Evolutionary conservation across 1,140 invertebrate genomes (phyloP).

Genomic region (Penaeus chinensis): DNA sequence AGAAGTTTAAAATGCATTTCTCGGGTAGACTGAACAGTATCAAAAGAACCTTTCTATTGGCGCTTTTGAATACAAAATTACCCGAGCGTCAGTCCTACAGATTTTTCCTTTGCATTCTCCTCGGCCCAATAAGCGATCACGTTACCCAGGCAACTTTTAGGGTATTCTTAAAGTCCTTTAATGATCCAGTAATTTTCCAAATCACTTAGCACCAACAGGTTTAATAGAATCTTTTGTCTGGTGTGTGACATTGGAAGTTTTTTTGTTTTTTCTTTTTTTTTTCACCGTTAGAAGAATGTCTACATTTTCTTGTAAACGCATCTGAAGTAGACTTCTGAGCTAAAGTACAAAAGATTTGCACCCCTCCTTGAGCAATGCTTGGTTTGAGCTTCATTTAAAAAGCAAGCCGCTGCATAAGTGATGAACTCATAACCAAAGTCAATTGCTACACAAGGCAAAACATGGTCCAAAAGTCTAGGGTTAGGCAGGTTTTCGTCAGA

Average conservation of each 20-base stretch:
- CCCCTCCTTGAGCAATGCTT: constrained; percentile 16
- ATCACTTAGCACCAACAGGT: constrained; percentile 22
- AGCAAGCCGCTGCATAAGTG: not conserved
- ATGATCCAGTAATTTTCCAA: too few species aligned
- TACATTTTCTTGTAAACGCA: constrained; percentile 31
- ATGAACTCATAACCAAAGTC: constrained; percentile 40
- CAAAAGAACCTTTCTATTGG: not conserved
- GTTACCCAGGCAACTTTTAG: not conserved
- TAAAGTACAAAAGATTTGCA: constrained; percentile 29
- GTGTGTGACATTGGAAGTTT: constrained; percentile 5
- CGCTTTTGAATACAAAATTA: not conserved
- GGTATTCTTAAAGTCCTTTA: too few species aligned
- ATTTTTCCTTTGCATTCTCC: too few species aligned
- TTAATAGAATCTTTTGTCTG: constrained; percentile 28
- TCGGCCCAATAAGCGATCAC: not conserved
- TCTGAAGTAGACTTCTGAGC: constrained; percentile 30
- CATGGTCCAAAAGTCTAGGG: constrained; percentile 23
- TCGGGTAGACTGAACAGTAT: not conserved
- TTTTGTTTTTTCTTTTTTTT: too few species aligned
- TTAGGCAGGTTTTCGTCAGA: constrained; percentile 34
- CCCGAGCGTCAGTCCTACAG: not conserved
- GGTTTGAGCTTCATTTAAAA: constrained; percentile 6
- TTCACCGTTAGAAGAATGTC: constrained; percentile 25
- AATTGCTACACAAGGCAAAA: constrained; percentile 33
- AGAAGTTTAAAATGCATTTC: too few species aligned